Evolutionary conservation across 2,888 invertebrate species (phyloP).

Genomic region (Drosophila conformis): DNA sequence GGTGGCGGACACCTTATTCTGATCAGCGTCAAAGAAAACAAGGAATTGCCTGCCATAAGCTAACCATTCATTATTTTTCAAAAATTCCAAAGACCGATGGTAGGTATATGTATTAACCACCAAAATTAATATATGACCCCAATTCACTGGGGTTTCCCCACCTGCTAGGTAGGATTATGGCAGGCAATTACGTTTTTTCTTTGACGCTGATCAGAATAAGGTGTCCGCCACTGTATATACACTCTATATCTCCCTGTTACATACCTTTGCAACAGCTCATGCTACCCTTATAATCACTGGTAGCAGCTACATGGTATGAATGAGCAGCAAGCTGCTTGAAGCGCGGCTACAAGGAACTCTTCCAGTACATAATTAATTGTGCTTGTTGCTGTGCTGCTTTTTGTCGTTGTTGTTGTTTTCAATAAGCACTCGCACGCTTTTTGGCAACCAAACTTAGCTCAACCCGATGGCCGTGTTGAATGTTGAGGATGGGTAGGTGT

Average conservation of each 20-base stretch:
- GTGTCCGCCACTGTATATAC: too few species aligned
- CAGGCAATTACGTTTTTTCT: too few species aligned
- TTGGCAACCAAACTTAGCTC: slow-evolving; percentile 43
- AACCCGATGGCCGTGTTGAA: slow-evolving; percentile 7
- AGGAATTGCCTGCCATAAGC: too few species aligned
- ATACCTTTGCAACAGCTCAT: not conserved
- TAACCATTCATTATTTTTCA: too few species aligned
- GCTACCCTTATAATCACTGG: not conserved
- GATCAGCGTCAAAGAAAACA: too few species aligned
- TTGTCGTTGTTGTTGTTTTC: slow-evolving; percentile 31
- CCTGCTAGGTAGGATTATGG: too few species aligned
- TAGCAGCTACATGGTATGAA: not conserved
- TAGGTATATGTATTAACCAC: too few species aligned
- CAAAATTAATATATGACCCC: too few species aligned
- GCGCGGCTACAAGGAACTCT: slow-evolving; percentile 36
- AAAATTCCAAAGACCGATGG: too few species aligned
- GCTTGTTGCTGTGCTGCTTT: slow-evolving; percentile 48
- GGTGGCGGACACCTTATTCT: too few species aligned
- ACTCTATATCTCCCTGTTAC: not conserved
- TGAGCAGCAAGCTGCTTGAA: slow-evolving; percentile 17
- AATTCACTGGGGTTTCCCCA: too few species aligned
- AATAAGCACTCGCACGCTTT: slow-evolving; percentile 58
- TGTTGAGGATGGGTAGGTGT: not conserved
- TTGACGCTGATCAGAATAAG: too few species aligned
- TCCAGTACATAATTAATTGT: slow-evolving; percentile 74